phyloP scores from a whole-genome alignment of 2,797 vertebrate species.

The Mormyrus hasselquistii region DNA sequence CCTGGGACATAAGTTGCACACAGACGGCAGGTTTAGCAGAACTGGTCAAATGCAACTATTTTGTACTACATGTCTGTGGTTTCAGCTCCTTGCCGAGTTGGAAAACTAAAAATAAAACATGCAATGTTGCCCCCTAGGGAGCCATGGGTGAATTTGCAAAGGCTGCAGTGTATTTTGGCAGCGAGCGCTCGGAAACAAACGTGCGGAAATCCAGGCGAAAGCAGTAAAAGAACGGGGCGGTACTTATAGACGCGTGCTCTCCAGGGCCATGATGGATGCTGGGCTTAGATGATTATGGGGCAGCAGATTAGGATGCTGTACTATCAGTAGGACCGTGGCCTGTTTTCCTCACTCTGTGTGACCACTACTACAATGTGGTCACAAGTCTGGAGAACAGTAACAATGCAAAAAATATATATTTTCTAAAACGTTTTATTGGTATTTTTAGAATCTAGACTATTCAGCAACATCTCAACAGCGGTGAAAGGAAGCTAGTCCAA shows the following conservation, averaged over 20 bases:
- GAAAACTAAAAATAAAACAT: not conserved
- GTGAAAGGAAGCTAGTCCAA: not conserved
- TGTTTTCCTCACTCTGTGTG: not conserved
- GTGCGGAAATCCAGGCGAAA: not conserved
- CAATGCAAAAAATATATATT: not conserved
- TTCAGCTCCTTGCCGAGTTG: not conserved
- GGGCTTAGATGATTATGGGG: not conserved
- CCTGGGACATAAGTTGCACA: not conserved
- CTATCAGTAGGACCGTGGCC: no score
- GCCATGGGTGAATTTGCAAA: not conserved
- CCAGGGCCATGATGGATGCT: not conserved
- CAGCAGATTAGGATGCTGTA: not conserved
- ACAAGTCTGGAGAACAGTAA: not conserved
- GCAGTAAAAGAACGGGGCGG: not conserved
- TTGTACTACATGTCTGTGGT: constrained; percentile 1
- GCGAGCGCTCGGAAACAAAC: not conserved
- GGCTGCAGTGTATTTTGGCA: not conserved
- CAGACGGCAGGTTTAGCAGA: not conserved
- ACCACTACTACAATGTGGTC: not conserved
- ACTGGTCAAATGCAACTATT: constrained; percentile 4
- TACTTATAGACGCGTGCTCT: not conserved
- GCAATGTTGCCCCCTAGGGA: not conserved
- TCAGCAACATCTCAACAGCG: not conserved
- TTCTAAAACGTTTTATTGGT: not conserved
- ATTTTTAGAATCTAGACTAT: not conserved